These are phyloP conservation scores for Synergus umbraculus DNA, from an alignment of 2,888 invertebrate species.

Conservation along the genomic window DNA sequence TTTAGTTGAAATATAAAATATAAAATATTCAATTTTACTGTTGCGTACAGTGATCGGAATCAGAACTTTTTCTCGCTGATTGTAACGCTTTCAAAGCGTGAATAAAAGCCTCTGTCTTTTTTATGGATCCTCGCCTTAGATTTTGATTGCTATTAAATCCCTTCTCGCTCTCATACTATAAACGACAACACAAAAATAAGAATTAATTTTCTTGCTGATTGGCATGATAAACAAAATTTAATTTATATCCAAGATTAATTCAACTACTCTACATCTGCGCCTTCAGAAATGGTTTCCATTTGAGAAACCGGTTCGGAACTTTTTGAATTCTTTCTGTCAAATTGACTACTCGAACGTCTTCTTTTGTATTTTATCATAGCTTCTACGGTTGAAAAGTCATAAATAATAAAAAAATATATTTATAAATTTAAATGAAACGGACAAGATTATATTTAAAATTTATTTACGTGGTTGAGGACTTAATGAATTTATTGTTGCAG, in stretches of 20 bases:
- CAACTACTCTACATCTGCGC: background rate
- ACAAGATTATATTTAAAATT: background rate
- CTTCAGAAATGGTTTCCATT: slow-evolving; percentile 8
- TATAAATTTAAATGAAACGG: background rate
- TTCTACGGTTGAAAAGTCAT: background rate
- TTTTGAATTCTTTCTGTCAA: background rate
- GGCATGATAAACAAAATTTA: background rate
- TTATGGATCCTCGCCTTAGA: background rate
- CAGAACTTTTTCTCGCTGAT: background rate
- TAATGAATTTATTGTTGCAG: background rate
- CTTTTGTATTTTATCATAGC: background rate
- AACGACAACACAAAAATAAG: background rate
- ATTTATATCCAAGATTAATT: background rate
- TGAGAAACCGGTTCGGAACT: background rate
- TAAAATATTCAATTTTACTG: too few species aligned
- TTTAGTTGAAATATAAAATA: background rate
- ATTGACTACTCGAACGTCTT: background rate
- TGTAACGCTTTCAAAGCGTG: slow-evolving; percentile 12
- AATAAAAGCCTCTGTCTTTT: background rate
- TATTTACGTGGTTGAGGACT: background rate
- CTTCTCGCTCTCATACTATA: background rate
- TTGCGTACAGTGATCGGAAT: background rate
- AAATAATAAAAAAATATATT: background rate
- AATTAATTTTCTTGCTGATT: background rate
- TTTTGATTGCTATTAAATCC: background rate